Base-by-base conservation (phyloP, 2,888 invertebrate species). In the Iselma pallidipennis region DNA sequence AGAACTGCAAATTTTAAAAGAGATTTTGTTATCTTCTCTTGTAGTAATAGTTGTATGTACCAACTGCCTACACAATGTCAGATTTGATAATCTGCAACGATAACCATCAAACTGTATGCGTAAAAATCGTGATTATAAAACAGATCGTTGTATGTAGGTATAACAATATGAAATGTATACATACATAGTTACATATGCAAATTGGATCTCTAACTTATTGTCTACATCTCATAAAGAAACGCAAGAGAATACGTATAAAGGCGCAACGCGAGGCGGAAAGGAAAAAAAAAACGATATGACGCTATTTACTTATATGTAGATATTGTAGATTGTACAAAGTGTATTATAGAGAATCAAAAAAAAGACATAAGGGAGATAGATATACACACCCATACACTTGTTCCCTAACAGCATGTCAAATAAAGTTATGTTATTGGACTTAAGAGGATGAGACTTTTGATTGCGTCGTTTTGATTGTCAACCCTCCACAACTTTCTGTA, bases 131-230 rank as follows among this genome's bases (percentile, higher is more conserved):
- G 55, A 59, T 57, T 60, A 57, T 65, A 68, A 66, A 63, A 61
- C 63, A 66, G 66, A 59, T 62, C 53, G 61, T 58, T 56, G 66
- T 42, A 29, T 21, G 19, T 37, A 14, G 16, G 37, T 16, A 37
- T 42, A 42, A 42, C 66, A 66, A 63, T 66, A 64, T 63, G 62
- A 73, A 70, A 71, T 66, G 65, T 42, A 42, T 67, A 71, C 77
- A 75, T 79, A 77, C 77, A 75, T 79, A 77, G 80, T 81, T 81
- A 81, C 79, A 78, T 81, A 81, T 81, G 81, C 80, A 81, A 80
- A 81, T 81, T 80, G 81, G 78, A 77, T 77, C 73, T 74, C 76
- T 77, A 78, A 81, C 79, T 81, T 80, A 80, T 80, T 80, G 79
- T 78, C 72, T 70, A 73, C 74, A 74, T 76, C 74, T 74, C 75